A percentile compares a stretch with the other conserved stretches of the same genome.
These are phyloP conservation scores for Actenoides hombroni DNA, from an alignment of 2,113 vertebrate species.

Conservation along the genomic window DNA sequence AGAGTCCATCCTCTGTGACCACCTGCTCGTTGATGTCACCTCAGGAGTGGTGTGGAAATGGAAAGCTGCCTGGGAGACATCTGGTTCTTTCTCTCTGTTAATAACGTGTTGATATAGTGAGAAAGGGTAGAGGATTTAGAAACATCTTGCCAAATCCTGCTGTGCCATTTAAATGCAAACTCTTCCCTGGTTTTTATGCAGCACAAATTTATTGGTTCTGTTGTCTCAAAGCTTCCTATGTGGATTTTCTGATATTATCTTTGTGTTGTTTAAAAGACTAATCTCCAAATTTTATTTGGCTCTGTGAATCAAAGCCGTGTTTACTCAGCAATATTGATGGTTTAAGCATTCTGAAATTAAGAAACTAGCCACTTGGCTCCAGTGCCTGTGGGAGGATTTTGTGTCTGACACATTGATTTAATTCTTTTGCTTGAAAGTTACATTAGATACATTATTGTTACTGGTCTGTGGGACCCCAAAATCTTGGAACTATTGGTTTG, in stretches of 20 bases:
- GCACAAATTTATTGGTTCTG: neutral
- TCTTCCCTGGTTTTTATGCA: neutral
- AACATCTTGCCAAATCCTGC: neutral
- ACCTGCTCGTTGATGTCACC: neutral
- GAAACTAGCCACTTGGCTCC: neutral
- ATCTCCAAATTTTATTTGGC: neutral
- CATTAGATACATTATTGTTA: neutral
- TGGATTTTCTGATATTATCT: accelerated
- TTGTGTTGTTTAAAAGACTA: neutral
- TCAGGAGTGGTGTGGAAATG: neutral
- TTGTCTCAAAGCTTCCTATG: neutral
- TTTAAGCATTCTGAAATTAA: neutral
- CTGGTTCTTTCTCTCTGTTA: neutral
- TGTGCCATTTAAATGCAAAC: neutral
- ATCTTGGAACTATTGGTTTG: neutral
- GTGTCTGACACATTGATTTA: neutral
- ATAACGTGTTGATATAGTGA: neutral
- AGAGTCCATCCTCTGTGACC: neutral
- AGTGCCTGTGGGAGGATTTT: neutral
- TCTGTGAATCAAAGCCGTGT: neutral
- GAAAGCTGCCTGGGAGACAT: neutral
- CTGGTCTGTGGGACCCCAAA: neutral
- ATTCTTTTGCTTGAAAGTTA: neutral
- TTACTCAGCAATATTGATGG: neutral
- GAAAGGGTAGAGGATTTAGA: neutral